Evolutionary conservation across 1,140 invertebrate genomes (phyloP).

Genomic region (Rhopalosiphum padi): DNA sequence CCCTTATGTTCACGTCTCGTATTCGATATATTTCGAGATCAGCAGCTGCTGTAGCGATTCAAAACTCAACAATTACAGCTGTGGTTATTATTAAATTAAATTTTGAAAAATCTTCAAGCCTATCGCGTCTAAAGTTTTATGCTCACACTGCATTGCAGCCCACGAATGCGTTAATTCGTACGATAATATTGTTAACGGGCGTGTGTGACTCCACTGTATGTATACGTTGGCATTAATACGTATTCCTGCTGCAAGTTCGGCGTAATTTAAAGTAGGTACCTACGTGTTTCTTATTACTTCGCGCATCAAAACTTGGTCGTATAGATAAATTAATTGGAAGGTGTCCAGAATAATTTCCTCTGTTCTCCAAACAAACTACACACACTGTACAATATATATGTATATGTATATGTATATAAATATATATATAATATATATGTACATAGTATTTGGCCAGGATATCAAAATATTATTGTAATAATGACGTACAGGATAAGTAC

Average conservation of each 20-base stretch:
- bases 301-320: not conserved
- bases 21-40: not conserved
- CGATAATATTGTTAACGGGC: not conserved
- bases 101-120: not conserved
- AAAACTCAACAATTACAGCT: not conserved
- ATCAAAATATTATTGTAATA: not conserved
- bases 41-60: not conserved
- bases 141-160: not conserved
- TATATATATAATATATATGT: not conserved
- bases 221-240: not conserved
- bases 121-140: not conserved
- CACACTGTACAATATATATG: not conserved
- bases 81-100: not conserved
- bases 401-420: too few relatives aligned
- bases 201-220: not conserved
- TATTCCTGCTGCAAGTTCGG: not conserved
- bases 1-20: not conserved
- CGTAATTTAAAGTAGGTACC: slow-evolving; percentile 24
- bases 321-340: slow-evolving; percentile 23
- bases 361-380: too few relatives aligned
- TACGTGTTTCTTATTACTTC: slow-evolving; percentile 34
- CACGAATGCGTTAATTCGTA: not conserved
- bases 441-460: not conserved
- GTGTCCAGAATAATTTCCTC: not conserved
- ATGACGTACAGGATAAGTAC: not conserved